phyloP scores from a whole-genome alignment of 2,113 vertebrate genomes.

The Peucedramus taeniatus region DNA sequence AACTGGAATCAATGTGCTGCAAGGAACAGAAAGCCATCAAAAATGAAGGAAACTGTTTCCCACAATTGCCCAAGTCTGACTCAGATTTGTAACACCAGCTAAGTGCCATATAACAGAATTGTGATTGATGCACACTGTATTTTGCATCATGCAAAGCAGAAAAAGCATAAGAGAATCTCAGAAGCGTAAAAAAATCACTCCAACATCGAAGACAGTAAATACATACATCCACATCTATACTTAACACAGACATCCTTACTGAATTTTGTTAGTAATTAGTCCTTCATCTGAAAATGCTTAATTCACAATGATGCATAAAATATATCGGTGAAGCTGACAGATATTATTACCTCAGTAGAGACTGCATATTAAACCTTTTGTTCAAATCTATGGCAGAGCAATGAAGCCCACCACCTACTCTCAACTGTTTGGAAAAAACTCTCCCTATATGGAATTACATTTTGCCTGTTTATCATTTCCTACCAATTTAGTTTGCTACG shows the following conservation, averaged over 20 bases:
- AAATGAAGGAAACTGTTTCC: neutral
- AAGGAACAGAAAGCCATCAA: neutral
- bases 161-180: neutral
- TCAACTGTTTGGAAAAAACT: neutral
- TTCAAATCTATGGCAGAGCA: neutral
- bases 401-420: neutral
- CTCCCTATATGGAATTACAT: neutral
- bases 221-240: neutral
- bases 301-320: neutral
- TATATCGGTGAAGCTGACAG: neutral
- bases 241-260: neutral
- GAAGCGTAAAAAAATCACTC: neutral
- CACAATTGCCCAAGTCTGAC: neutral
- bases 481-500: neutral
- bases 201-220: neutral
- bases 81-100: neutral
- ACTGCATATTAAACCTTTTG: neutral
- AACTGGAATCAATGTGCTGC: neutral
- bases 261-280: slow-evolving; percentile 6
- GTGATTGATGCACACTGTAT: neutral
- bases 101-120: fast-evolving
- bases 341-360: neutral
- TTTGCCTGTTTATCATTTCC: neutral
- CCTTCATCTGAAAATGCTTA: neutral
- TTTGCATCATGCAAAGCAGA: neutral